Evolutionary conservation across 2,888 invertebrate species (phyloP).

Genomic region (Tenthredo scrophulariae): DNA sequence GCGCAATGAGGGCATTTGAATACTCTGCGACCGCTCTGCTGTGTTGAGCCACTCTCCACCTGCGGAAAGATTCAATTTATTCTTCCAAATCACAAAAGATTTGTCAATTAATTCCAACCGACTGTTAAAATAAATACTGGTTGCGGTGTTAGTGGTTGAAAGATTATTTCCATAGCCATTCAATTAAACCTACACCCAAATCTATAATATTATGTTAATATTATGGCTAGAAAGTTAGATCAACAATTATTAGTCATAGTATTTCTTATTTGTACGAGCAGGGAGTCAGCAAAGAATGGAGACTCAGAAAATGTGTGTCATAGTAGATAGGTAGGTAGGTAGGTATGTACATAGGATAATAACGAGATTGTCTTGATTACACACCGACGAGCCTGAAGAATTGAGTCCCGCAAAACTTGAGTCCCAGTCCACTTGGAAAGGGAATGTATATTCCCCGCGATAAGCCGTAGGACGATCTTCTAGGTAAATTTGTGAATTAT

Average conservation of each 20-base stretch:
- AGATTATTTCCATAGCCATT: neutral
- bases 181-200: neutral
- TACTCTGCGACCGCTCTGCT: constrained; percentile 81
- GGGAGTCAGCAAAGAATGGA: constrained; percentile 7
- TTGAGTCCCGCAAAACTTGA: constrained; percentile 69
- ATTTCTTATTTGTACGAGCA: neutral
- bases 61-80: constrained; percentile 58
- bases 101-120: neutral
- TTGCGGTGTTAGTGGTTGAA: constrained; percentile 17
- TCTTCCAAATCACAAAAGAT: neutral
- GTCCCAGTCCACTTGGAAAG: constrained; percentile 74
- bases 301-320: constrained; percentile 25
- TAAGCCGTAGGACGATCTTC: constrained; percentile 64
- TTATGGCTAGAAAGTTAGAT: constrained; percentile 1
- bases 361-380: constrained; percentile 50
- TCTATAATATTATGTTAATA: neutral
- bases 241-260: neutral
- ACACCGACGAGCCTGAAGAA: constrained; percentile 73
- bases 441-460: constrained; percentile 72
- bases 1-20: constrained; percentile 96
- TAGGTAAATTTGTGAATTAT: constrained; percentile 65
- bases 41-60: constrained; percentile 71
- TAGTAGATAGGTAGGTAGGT: neutral
- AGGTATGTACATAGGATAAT: constrained; percentile 28
- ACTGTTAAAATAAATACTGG: neutral